Percentiles rank a stretch among this genome's conserved stretches.
Evolutionary conservation across 1,140 invertebrate species (phyloP).

Genomic region (Drosophila sucinea): DNA sequence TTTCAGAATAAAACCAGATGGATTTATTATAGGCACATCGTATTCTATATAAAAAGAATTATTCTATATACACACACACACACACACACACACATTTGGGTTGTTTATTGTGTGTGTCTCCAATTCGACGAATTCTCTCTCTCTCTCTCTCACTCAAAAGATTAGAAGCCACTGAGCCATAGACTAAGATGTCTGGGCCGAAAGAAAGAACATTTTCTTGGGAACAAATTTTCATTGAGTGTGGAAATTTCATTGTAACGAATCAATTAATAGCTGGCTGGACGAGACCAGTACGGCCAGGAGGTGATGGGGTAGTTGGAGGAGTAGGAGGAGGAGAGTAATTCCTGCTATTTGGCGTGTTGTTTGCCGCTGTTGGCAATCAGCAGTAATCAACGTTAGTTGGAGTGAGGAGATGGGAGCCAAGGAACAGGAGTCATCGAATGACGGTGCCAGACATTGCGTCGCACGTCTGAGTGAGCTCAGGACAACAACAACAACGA

Average conservation of each 20-base stretch:
- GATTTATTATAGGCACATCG: slow-evolving; percentile 27
- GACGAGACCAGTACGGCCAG: not conserved
- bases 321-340: slow-evolving; percentile 32
- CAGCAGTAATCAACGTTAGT: slow-evolving; percentile 74
- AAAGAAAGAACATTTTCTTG: slow-evolving; percentile 59
- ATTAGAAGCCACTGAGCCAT: slow-evolving; percentile 17
- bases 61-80: not conserved
- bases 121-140: slow-evolving; percentile 33
- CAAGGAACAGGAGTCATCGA: slow-evolving; percentile 24
- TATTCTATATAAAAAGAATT: not conserved
- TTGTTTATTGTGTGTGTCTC: slow-evolving; percentile 17
- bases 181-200: slow-evolving; percentile 43
- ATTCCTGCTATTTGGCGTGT: slow-evolving; percentile 73
- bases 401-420: slow-evolving; percentile 17
- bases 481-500: slow-evolving; percentile 18
- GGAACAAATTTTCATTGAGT: slow-evolving; percentile 63
- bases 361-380: slow-evolving; percentile 73
- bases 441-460: slow-evolving; percentile 61
- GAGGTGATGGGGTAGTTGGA: not conserved
- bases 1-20: slow-evolving; percentile 36
- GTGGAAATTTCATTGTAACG: slow-evolving; percentile 79
- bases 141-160: slow-evolving; percentile 20
- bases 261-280: slow-evolving; percentile 70
- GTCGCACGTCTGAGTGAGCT: slow-evolving; percentile 73
- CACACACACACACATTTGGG: slow-evolving; percentile 24